Conservation (phyloP, 2,888 invertebrate species). For the Pteria penguin region DNA sequence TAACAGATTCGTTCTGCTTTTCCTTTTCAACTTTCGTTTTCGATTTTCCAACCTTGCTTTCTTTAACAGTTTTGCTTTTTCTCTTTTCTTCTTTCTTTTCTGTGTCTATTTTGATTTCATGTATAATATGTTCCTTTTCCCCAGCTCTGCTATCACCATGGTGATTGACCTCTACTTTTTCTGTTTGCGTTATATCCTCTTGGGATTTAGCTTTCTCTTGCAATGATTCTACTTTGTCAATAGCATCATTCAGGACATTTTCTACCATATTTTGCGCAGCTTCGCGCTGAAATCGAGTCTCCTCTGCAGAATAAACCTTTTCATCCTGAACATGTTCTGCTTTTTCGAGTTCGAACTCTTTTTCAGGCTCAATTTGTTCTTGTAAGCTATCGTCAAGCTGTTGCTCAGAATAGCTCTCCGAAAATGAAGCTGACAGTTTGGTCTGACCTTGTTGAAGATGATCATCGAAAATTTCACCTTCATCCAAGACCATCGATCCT, state of each 20-base stretch:
- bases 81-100: neutral
- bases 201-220: neutral
- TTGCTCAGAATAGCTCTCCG: conserved; percentile 17
- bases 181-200: neutral
- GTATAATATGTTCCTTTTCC: neutral
- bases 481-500: conserved; percentile 28
- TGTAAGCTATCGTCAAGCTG: conserved; percentile 6
- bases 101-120: neutral
- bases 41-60: neutral
- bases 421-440: conserved; percentile 1
- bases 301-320: neutral
- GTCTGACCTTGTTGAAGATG: neutral
- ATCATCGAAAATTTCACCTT: conserved; percentile 36
- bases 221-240: conserved; percentile 22
- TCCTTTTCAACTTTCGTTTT: conserved; percentile 11
- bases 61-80: neutral
- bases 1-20: conserved; percentile 16
- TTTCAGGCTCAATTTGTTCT: neutral
- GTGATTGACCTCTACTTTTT: conserved; percentile 2
- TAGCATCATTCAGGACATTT: conserved; percentile 28
- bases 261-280: conserved; percentile 28
- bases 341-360: neutral
- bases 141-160: neutral
- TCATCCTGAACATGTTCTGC: neutral
- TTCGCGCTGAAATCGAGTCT: neutral